phyloP scores from a whole-genome alignment of 2,888 invertebrate species.

The Chouioia cunea region DNA sequence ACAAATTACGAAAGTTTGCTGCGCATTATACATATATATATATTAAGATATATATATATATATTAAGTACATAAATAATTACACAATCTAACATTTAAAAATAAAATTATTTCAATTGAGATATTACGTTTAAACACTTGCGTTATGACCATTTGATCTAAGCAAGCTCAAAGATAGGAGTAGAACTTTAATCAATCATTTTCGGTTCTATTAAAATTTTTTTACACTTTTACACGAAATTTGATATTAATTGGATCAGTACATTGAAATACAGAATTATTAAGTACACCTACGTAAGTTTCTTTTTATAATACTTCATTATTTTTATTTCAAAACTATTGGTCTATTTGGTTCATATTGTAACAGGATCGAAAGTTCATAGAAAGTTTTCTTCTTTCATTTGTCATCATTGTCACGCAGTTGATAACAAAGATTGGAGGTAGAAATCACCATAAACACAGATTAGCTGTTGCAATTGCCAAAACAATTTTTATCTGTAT shows the following conservation, averaged over 20 bases:
- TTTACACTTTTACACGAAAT: conserved; percentile 18
- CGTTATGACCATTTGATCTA: conserved; percentile 43
- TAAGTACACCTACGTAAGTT: conserved; percentile 40
- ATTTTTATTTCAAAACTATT: conserved; percentile 16
- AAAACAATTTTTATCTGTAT: no score
- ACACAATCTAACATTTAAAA: neutral
- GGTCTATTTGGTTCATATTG: conserved; percentile 11
- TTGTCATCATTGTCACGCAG: conserved; percentile 28
- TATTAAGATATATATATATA: no score
- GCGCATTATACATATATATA: no score
- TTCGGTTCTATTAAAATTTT: conserved; percentile 25
- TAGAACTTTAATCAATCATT: conserved; percentile 21
- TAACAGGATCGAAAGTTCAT: conserved; percentile 8
- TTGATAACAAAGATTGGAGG: conserved; percentile 35
- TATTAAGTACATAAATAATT: no score
- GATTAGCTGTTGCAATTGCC: conserved; percentile 12
- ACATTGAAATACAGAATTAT: conserved; percentile 36
- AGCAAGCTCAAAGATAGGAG: conserved; percentile 34
- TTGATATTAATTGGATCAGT: conserved; percentile 19
- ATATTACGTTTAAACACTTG: conserved; percentile 31
- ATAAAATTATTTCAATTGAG: neutral
- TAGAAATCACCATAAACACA: conserved; percentile 34
- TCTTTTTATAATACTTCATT: conserved; percentile 21
- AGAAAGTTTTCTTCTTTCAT: conserved; percentile 3
- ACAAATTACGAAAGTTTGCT: no score